These are phyloP conservation scores for Pseudotriccus pelzelni DNA, from an alignment of 2,797 vertebrate species.

Conservation along the genomic window DNA sequence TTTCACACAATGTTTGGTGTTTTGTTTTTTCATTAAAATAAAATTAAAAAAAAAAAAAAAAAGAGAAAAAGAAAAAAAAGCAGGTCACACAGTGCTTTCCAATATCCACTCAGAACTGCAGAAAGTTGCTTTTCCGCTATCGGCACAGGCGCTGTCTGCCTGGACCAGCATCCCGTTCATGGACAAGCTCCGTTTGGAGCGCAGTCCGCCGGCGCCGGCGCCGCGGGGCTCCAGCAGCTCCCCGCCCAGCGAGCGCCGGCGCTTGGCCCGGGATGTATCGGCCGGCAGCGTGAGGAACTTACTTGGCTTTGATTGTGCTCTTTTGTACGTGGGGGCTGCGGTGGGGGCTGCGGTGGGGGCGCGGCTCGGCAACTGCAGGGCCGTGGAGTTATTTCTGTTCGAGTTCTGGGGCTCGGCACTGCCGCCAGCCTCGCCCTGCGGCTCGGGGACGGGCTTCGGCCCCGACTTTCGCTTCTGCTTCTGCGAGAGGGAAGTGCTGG, in stretches of 20 bases:
- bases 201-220: slow-evolving; percentile 74
- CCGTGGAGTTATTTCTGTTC: slow-evolving; percentile 96
- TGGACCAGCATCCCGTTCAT: slow-evolving; percentile 88
- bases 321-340: slow-evolving; percentile 84
- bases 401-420: slow-evolving; percentile 89
- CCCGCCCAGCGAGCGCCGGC: slow-evolving; percentile 88
- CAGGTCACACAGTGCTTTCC: slow-evolving; percentile 90
- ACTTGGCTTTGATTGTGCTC: slow-evolving; percentile 85
- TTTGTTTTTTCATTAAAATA: slow-evolving; percentile 43
- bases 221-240: slow-evolving; percentile 80
- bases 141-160: slow-evolving; percentile 74
- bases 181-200: slow-evolving; percentile 90
- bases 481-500: slow-evolving; percentile 79
- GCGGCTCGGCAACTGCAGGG: slow-evolving; percentile 79
- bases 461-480: slow-evolving; percentile 90
- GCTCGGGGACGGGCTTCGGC: slow-evolving; percentile 76
- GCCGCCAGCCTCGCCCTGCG: slow-evolving; percentile 76
- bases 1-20: slow-evolving; percentile 60
- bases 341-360: slow-evolving; percentile 75
- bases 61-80: slow-evolving; percentile 20
- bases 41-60: slow-evolving; percentile 53
- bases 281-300: slow-evolving; percentile 93
- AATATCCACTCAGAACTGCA: slow-evolving; percentile 92
- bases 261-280: slow-evolving; percentile 80
- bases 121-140: slow-evolving; percentile 80